Base-by-base conservation (phyloP, 1,140 invertebrate species). In the Microplitis demolitor region DNA sequence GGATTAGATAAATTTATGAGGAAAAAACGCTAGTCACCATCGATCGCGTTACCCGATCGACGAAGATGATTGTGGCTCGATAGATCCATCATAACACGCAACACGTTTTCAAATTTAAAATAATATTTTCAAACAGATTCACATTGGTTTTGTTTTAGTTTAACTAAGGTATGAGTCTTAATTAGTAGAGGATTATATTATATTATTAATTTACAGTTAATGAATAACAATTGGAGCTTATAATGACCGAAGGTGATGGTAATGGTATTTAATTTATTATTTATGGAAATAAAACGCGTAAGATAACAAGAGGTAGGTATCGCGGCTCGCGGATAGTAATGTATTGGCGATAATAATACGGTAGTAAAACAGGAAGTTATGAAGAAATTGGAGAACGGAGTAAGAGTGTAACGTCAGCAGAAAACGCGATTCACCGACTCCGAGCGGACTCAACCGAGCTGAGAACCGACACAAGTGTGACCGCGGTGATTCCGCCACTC, bases 391-490 rank as follows among this genome's bases (percentile, higher is more conserved):
- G 37, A 45, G 34, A 50, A 51, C 64, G 63, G 35, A 16, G 51
- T 34, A 58, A 13, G 54, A 67, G 56, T 67, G 63, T 66, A 62
- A 72, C 71, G 71, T 72, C 64, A 72, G 71, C 71, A 72, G 66
- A 58, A 66, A 66, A 72, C 37, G 37, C 71, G 71, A 72, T 72
- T 67, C 64, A 72, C 71, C 64, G 71, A 72, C 16, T 61, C 39
- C 14, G 39, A 58, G 64, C 71, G 71, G 58, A 72, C 56, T 72
- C 64, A 37, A 11, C 71, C 71, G 71, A 68, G 66, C 50, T 68
- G 66, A 72, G 64, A 37, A 66, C 11, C 71, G 54, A 67, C 39
- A 67, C 71, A 72, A 72, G 71, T 67, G 63, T 72, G 71, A 50
- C 53, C 51, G 24, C 45, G 16, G 24, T 33, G 14, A 67, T 66